Base-by-base conservation (phyloP, 2,888 invertebrate genomes). In the Asteroscopus sphinx region DNA sequence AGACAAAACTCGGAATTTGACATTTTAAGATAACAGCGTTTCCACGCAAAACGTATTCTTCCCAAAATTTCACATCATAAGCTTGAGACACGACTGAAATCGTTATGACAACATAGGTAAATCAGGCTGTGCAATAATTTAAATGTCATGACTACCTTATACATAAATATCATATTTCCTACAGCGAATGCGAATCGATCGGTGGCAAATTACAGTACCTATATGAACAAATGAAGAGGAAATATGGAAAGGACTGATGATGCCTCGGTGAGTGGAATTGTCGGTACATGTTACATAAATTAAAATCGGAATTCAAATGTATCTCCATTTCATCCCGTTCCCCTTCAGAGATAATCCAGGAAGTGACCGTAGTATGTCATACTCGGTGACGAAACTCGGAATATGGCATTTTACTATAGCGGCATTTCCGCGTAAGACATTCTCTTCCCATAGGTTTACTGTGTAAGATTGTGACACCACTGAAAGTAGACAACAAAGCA, bases 371-470 rank as follows among this genome's bases (percentile, higher is more conserved):
- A n/a, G n/a, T n/a, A n/a, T n/a, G 80, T 98, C 98, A 95, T 97
- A 98, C 95, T 98, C 98, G 86, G 97, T 97, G 82, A 98, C 98
- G 94, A 98, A 98, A 95, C 97, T 97, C 82, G 98, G 98, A 91
- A 98, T 97, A 93, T 98, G 97, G 95, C 98, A 98, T 95, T 98
- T 98, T 83, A 98, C 95, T 90, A 98, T 97, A 80, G 97, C 98
- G 79, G 98, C 96, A 94, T 98, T 98, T 82, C 98, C 98, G 85
- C 97, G 96, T 80, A 98, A 95, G 70, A 98, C 97, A 92, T 98
- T 97, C 92, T 98, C 98, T 90, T 98, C 98, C 97, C 98, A 97
- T 82, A 98, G 96, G 95, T 98, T 98, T 80, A 98, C 97, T 81
- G 96, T 96, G 94, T 98, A 98, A 64, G 96, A 95, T 95, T 98